phyloP scores from a whole-genome alignment of 2,797 vertebrate species.

The Mallotus villosus region DNA sequence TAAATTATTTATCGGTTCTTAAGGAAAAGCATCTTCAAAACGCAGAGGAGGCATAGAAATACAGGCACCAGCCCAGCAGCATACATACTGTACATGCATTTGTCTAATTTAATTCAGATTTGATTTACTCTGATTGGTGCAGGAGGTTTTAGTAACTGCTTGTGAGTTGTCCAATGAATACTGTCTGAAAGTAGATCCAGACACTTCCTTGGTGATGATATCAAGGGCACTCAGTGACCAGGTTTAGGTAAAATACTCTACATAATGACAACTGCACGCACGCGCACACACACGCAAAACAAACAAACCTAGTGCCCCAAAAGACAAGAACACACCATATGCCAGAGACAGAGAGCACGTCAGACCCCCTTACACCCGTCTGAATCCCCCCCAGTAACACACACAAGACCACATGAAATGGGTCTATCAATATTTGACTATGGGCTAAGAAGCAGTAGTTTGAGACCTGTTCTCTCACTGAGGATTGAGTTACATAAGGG shows the following conservation, averaged over 20 bases:
- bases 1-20: too few relatives aligned
- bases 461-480: conserved; percentile 22
- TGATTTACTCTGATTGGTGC: neutral
- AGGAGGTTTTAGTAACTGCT: neutral
- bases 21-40: too few relatives aligned
- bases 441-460: conserved; percentile 35
- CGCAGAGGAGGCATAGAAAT: too few relatives aligned
- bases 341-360: conserved; percentile 39
- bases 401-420: neutral
- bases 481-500: conserved; percentile 25
- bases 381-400: conserved; percentile 8
- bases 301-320: conserved; percentile 25
- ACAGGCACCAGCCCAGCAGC: too few relatives aligned
- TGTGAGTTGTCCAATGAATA: conserved; percentile 11
- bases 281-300: conserved; percentile 28
- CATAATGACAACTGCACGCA: conserved; percentile 22
- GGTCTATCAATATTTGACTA: conserved; percentile 33
- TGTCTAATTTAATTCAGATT: neutral
- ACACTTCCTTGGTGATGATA: conserved; percentile 37
- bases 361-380: neutral
- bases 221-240: conserved; percentile 22
- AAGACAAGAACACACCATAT: conserved; percentile 23
- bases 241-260: conserved; percentile 18
- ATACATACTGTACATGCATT: too few relatives aligned
- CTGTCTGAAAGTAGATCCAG: conserved; percentile 10